Evolutionary conservation across 2,797 vertebrate species (phyloP), one percentile per base, ranked within the genome.

Genomic region (Knipowitschia caucasica): DNA sequence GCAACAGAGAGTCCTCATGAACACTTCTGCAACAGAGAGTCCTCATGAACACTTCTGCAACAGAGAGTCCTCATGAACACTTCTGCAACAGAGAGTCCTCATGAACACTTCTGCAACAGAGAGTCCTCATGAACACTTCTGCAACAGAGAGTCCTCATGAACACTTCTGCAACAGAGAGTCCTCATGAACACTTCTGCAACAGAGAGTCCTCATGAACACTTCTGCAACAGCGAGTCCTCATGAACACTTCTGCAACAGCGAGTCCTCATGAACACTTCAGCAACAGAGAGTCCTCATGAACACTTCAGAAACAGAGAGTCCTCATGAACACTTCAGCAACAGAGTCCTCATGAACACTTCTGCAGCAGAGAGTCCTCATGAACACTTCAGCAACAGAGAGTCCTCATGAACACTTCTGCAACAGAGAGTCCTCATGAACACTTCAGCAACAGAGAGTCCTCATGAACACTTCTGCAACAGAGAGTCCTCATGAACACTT

Each of bases 101-200:
- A 7, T 20, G 4, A n/a, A n/a, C n/a, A n/a, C n/a, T n/a, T 92
- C 97, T 99, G 87, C 53, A 62, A 17, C 2, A 50, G 35, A 10
- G 2, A 44, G 20, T 12, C 2, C 27, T 1, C 43, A 7, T 20
- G 4, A n/a, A n/a, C n/a, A n/a, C n/a, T n/a, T 92, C 97, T 99
- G 87, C 53, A 62, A 17, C 2, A 50, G 35, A 10, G 2, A 44
- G 20, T 12, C 2, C 27, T 1, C 43, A 7, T 20, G 4, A n/a
- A n/a, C n/a, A n/a, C n/a, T n/a, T 92, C 97, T 99, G 87, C 53
- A 62, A 17, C 2, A 50, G 35, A 10, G 2, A 44, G 20, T 12
- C 2, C 27, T 1, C 43, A 7, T 20, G 4, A n/a, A n/a, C n/a
- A n/a, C n/a, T n/a, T 92, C 97, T 99, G 87, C 53, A 62, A 17